Percentiles rank a stretch among this genome's conserved stretches.
phyloP scores from a whole-genome alignment of 1,140 invertebrate genomes.

The Heliconius hewitsoni region DNA sequence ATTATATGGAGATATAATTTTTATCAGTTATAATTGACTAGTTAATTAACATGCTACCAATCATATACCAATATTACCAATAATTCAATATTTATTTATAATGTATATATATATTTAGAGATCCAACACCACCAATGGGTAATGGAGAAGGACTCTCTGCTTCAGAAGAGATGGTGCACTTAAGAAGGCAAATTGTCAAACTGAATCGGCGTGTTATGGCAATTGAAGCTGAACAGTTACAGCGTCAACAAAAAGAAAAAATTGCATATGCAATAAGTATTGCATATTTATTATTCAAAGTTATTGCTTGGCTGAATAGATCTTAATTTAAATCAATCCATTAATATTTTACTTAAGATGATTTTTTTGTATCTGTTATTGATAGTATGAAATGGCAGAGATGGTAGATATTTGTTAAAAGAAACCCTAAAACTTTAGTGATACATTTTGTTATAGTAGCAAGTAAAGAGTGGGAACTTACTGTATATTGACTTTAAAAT shows the following conservation, averaged over 20 bases:
- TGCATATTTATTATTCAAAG: conserved; percentile 92
- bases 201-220: conserved; percentile 92
- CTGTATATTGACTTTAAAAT: conserved; percentile 32
- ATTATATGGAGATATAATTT: no score
- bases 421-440: conserved; percentile 28
- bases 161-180: conserved; percentile 90
- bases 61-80: no score
- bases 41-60: no score
- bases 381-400: conserved; percentile 57
- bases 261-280: conserved; percentile 90
- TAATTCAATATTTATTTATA: background rate
- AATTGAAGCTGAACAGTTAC: conserved; percentile 90
- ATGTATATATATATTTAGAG: conserved; percentile 72
- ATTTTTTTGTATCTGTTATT: conserved; percentile 60
- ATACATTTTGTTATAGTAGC: conserved; percentile 24
- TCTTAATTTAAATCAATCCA: conserved; percentile 71
- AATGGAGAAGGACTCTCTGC: conserved; percentile 86
- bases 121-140: conserved; percentile 83
- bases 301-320: conserved; percentile 91
- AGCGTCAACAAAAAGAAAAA: conserved; percentile 91
- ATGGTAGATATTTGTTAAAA: conserved; percentile 6
- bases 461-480: conserved; percentile 49
- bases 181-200: conserved; percentile 91
- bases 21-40: no score
- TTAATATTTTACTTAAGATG: conserved; percentile 52